phyloP scores from a whole-genome alignment of 2,113 vertebrate species.

The Ophthalmotilapia sp. region DNA sequence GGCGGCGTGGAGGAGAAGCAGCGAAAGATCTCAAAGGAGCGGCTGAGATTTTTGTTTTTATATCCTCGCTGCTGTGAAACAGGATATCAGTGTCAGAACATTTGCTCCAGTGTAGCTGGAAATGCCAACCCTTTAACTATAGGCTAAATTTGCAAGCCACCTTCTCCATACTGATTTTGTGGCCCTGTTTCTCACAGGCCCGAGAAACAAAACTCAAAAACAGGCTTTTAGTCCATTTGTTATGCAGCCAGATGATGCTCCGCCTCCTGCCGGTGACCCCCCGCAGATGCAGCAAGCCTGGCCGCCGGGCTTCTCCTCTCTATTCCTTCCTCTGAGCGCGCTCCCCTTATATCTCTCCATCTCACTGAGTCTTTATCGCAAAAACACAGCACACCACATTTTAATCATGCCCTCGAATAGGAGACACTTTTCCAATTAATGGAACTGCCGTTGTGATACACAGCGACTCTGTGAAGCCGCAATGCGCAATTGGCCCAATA shows the following conservation, averaged over 20 bases:
- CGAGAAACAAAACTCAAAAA: background rate
- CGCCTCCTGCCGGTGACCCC: slow-evolving; percentile 10
- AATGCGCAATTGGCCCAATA: slow-evolving; percentile 42
- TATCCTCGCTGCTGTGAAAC: slow-evolving; percentile 1
- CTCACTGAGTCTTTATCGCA: slow-evolving; percentile 59
- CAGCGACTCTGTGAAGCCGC: slow-evolving; percentile 37
- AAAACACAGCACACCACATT: slow-evolving; percentile 62
- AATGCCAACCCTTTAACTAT: slow-evolving; percentile 10
- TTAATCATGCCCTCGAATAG: slow-evolving; percentile 69
- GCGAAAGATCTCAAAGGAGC: slow-evolving; percentile 22
- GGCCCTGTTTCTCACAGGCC: background rate
- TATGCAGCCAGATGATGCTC: background rate
- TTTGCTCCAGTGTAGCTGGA: slow-evolving; percentile 12
- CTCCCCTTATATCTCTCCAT: slow-evolving; percentile 48
- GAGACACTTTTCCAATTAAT: slow-evolving; percentile 73
- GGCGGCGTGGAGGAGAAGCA: slow-evolving; percentile 14
- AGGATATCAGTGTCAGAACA: slow-evolving; percentile 21
- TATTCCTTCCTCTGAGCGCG: slow-evolving; percentile 14
- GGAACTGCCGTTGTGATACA: slow-evolving; percentile 35
- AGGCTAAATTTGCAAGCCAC: slow-evolving; percentile 22
- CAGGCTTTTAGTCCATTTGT: slow-evolving; percentile 12
- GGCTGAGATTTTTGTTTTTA: slow-evolving; percentile 14
- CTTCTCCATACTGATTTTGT: background rate
- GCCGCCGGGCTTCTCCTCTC: slow-evolving; percentile 32
- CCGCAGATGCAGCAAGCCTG: slow-evolving; percentile 33